Percentiles rank a stretch among this genome's conserved stretches.
phyloP scores from a whole-genome alignment of 2,888 invertebrate genomes.

The Pinctada fucata region DNA sequence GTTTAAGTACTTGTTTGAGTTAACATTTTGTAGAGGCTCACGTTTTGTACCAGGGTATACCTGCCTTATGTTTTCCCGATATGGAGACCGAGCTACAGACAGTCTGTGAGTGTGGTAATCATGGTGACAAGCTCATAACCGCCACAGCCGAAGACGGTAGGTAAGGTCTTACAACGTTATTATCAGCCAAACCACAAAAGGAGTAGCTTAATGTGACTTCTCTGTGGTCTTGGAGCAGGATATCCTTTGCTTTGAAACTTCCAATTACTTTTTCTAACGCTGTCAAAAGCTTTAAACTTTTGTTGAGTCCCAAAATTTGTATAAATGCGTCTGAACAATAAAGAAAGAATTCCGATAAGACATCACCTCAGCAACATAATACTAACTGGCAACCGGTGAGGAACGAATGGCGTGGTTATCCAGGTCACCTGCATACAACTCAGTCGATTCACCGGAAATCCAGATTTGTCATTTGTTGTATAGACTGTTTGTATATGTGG shows the following conservation, averaged over 20 bases:
- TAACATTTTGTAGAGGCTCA: constrained; percentile 7
- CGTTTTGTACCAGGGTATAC: constrained; percentile 12
- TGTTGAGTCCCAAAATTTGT: too few species aligned
- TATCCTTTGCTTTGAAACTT: too few species aligned
- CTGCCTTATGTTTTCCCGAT: constrained; percentile 12
- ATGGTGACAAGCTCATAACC: constrained; percentile 21
- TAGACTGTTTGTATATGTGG: background rate
- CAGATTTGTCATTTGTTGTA: background rate
- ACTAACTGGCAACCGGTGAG: too few species aligned
- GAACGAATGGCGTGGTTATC: too few species aligned
- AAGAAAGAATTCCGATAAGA: too few species aligned
- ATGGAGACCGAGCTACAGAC: constrained; percentile 11
- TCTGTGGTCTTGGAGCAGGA: too few species aligned
- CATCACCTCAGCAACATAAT: too few species aligned
- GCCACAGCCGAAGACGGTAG: constrained; percentile 27
- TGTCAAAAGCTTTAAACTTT: too few species aligned
- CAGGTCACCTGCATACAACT: background rate
- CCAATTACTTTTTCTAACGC: too few species aligned
- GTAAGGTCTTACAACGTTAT: background rate
- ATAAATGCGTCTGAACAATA: too few species aligned
- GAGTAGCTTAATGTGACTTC: too few species aligned
- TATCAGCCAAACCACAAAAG: background rate
- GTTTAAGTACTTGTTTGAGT: background rate
- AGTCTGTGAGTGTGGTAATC: constrained; percentile 18
- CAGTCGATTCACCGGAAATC: background rate